phyloP scores from a whole-genome alignment of 2,113 vertebrate genomes.

The Proterorhinus semilunaris region DNA sequence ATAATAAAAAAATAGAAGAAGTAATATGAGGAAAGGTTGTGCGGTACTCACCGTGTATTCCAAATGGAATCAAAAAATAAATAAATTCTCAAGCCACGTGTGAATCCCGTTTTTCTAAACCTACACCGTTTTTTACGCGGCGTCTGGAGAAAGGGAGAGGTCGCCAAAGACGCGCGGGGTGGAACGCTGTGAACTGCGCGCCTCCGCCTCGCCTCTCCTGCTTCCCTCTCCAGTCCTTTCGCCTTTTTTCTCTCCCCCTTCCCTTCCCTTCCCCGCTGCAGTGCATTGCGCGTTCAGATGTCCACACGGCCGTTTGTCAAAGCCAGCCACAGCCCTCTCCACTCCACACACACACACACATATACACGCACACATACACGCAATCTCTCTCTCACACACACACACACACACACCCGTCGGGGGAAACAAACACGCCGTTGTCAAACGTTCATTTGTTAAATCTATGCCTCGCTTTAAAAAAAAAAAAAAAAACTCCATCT shows the following conservation, averaged over 20 bases:
- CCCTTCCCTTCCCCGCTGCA: slow-evolving; percentile 31
- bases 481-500: slow-evolving; percentile 78
- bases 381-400: slow-evolving; percentile 50
- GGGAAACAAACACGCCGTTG: slow-evolving; percentile 88
- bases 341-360: slow-evolving; percentile 71
- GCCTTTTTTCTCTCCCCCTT: background rate
- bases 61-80: background rate
- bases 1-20: background rate
- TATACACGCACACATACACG: background rate
- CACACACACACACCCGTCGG: slow-evolving; percentile 80
- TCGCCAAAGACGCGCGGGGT: slow-evolving; percentile 51
- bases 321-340: slow-evolving; percentile 73
- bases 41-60: slow-evolving; percentile 6
- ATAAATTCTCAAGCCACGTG: background rate
- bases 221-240: slow-evolving; percentile 39
- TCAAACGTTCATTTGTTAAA: slow-evolving; percentile 94
- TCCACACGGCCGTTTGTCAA: slow-evolving; percentile 86
- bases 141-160: slow-evolving; percentile 58
- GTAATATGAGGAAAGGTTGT: background rate
- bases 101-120: background rate
- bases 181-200: slow-evolving; percentile 64
- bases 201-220: slow-evolving; percentile 68
- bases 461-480: slow-evolving; percentile 66
- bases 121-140: slow-evolving; percentile 54
- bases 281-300: slow-evolving; percentile 78